Percentiles rank a stretch among this genome's conserved stretches.
Conservation (phyloP, 2,888 invertebrate genomes). For the Oscheius sp. region DNA sequence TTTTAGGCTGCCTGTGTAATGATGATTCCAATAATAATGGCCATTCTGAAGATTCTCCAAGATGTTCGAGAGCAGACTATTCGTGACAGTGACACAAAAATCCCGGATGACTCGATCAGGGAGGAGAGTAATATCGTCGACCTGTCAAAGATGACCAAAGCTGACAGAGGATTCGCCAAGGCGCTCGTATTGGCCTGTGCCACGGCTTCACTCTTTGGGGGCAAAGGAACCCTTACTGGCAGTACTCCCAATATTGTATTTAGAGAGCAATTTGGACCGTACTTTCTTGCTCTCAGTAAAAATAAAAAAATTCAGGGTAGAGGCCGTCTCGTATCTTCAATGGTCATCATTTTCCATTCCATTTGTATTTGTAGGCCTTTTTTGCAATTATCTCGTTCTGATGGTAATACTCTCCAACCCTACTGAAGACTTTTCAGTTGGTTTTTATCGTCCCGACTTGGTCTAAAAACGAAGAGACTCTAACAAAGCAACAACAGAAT, state of each 20-base stretch:
- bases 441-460: conserved; percentile 10
- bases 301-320: background rate
- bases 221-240: conserved; percentile 54
- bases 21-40: conserved; percentile 23
- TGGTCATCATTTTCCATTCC: conserved; percentile 59
- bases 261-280: conserved; percentile 51
- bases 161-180: conserved; percentile 23
- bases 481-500: background rate
- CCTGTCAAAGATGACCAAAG: conserved; percentile 10
- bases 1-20: conserved; percentile 14
- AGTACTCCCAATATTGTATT: conserved; percentile 58
- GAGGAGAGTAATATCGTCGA: background rate
- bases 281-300: too few species aligned
- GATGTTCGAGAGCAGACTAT: conserved; percentile 2
- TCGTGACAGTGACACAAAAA: background rate
- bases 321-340: conserved; percentile 47
- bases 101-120: background rate
- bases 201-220: conserved; percentile 55
- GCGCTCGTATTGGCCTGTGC: conserved; percentile 52
- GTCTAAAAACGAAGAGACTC: conserved; percentile 2
- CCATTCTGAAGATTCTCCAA: conserved; percentile 15
- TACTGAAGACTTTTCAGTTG: background rate
- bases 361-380: conserved; percentile 48
- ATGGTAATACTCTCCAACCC: conserved; percentile 25
- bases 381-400: conserved; percentile 50